phyloP scores from a whole-genome alignment of 2,888 invertebrate genomes.

The Drosophila vallismaia region DNA sequence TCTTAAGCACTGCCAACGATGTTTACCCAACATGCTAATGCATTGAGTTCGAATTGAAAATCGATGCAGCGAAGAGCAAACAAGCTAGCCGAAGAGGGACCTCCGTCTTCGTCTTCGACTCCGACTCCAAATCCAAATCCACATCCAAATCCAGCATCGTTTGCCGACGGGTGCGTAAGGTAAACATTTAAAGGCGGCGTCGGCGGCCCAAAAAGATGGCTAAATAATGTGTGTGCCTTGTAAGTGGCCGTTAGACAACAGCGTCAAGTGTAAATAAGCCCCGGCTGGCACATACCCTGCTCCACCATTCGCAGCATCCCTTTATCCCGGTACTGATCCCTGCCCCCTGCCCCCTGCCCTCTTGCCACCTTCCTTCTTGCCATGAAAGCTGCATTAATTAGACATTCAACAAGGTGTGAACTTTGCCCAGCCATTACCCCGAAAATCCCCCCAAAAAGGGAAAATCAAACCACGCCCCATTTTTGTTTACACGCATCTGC shows the following conservation, averaged over 20 bases:
- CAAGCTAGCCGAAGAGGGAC: conserved; percentile 33
- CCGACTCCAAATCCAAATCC: conserved; percentile 24
- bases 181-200: conserved; percentile 72
- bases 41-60: conserved; percentile 61
- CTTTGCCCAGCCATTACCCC: conserved; percentile 52
- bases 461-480: conserved; percentile 57
- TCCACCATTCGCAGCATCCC: neutral
- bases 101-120: conserved; percentile 7
- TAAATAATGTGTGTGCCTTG: conserved; percentile 79
- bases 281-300: conserved; percentile 1
- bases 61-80: conserved; percentile 60
- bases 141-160: conserved; percentile 43
- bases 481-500: conserved; percentile 56
- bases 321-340: too few relatives aligned
- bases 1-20: conserved; percentile 71
- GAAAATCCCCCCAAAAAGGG: conserved; percentile 23
- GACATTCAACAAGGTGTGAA: conserved; percentile 76
- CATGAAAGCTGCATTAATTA: conserved; percentile 72
- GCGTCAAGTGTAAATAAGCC: conserved; percentile 68
- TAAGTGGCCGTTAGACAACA: conserved; percentile 69
- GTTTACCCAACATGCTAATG: conserved; percentile 76
- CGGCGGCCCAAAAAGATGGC: conserved; percentile 75
- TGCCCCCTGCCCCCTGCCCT: too few relatives aligned
- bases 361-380: neutral
- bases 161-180: conserved; percentile 82